These are phyloP conservation scores for Nettapus auritus DNA, from an alignment of 2,113 vertebrate species.

Conservation along the genomic window DNA sequence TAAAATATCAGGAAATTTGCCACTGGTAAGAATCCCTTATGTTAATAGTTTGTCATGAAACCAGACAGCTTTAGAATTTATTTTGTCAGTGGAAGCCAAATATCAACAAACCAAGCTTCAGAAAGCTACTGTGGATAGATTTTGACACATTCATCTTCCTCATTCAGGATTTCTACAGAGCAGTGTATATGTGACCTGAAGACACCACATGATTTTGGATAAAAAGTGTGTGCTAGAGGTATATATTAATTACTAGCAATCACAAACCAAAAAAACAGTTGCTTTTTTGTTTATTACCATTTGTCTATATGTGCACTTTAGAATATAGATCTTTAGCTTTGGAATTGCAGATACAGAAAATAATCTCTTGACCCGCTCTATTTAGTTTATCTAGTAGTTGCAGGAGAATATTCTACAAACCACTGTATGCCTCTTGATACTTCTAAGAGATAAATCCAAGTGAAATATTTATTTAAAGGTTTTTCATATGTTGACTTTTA, in stretches of 20 bases:
- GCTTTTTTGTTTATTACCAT: background rate
- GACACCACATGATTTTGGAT: background rate
- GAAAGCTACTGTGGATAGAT: background rate
- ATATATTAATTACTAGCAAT: background rate
- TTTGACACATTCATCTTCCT: background rate
- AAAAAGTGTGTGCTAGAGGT: background rate
- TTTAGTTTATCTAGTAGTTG: background rate
- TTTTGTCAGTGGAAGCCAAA: background rate
- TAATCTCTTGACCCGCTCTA: background rate
- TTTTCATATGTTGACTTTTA: background rate
- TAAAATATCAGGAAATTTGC: background rate
- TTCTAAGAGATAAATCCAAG: background rate
- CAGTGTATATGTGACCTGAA: background rate
- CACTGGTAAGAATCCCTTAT: background rate
- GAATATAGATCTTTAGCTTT: background rate
- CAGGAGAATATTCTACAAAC: background rate
- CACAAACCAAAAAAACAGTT: background rate
- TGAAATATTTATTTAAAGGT: background rate
- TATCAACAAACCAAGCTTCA: background rate
- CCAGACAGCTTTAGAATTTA: background rate
- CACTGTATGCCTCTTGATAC: background rate
- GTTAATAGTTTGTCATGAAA: background rate
- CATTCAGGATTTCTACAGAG: background rate
- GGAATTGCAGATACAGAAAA: background rate
- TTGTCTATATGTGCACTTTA: background rate